Evolutionary conservation across 2,113 vertebrate species (phyloP), one percentile per base, ranked within the genome.

Genomic region (Azemiops feae): DNA sequence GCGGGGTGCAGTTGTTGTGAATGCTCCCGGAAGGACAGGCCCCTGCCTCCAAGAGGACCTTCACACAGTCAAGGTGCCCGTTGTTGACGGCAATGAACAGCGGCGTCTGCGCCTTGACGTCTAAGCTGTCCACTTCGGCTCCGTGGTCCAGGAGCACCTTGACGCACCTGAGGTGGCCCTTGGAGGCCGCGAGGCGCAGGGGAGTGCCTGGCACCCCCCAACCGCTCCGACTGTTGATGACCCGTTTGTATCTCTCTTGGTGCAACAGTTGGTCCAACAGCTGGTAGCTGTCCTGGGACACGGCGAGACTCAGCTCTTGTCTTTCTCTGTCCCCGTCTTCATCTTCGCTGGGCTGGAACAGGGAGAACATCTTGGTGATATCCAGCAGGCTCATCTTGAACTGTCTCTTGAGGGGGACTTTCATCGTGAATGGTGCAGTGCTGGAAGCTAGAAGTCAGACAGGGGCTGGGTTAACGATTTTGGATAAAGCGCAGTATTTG

Each of bases 101-200:
- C 0, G 99, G 99, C 0, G 99, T 99, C 97, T 99, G 99, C 4
- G 99, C 99, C 95, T 99, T 99, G 93, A 99, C 98, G 0, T 99
- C 99, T 94, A 99, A 97, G 93, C 98, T 97, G 97, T 99, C 99
- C 4, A 99, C 98, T 69, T 99, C 98, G 0, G 99, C 99, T 0
- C 98, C 98, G 0, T 99, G 98, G 9, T 97, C 97, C 95, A 99
- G 88, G 87, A 99, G 97, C 91, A 99, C 88, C 96, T 97, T 96
- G 93, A 99, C 91, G 92, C 99, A 99, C 92, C 96, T 96, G 85
- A 98, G 47, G 53, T 98, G 97, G 91, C 99, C 99, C 95, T 97
- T 94, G 0, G 98, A 95, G 1, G 99, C 99, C 0, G 99, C 99
- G 54, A 99, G 97, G 93, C 98, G 98, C 89, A 99, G 95, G 0